A percentile compares a stretch with the other conserved stretches of the same genome.
Conservation (phyloP, 2,797 vertebrate species). For the Smutsia temminckii region DNA sequence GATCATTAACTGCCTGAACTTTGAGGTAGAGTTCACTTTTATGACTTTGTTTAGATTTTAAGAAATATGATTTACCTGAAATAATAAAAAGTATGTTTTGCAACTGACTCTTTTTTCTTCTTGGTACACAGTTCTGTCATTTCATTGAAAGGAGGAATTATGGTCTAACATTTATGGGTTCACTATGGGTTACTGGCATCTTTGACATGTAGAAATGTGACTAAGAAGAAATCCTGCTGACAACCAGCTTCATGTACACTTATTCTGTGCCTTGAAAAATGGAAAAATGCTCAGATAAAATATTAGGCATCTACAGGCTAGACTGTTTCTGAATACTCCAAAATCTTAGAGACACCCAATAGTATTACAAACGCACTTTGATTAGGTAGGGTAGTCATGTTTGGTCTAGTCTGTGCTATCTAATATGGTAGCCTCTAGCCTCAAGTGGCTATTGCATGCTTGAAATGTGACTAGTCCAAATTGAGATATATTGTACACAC, state of each 20-base stretch:
- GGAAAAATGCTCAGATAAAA: neutral
- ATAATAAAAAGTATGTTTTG: neutral
- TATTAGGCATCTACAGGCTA: neutral
- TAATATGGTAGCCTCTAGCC: neutral
- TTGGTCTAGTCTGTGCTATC: neutral
- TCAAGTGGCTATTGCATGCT: neutral
- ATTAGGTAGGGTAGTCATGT: neutral
- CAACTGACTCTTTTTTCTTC: neutral
- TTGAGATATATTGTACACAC: neutral
- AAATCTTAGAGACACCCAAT: neutral
- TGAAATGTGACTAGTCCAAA: neutral
- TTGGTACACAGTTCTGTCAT: neutral
- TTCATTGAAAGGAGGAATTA: neutral
- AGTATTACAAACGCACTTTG: neutral
- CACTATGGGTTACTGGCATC: neutral
- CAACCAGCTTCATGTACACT: neutral
- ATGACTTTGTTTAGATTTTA: conserved; percentile 1
- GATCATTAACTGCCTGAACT: neutral
- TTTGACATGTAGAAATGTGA: neutral
- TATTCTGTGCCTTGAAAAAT: neutral
- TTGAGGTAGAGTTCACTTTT: neutral
- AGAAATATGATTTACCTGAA: neutral
- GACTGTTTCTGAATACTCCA: neutral
- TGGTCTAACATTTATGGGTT: neutral
- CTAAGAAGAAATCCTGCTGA: neutral